Percentiles rank a stretch among this genome's conserved stretches.
Evolutionary conservation across 2,888 invertebrate genomes (phyloP).

Genomic region (Lottia gigantea): DNA sequence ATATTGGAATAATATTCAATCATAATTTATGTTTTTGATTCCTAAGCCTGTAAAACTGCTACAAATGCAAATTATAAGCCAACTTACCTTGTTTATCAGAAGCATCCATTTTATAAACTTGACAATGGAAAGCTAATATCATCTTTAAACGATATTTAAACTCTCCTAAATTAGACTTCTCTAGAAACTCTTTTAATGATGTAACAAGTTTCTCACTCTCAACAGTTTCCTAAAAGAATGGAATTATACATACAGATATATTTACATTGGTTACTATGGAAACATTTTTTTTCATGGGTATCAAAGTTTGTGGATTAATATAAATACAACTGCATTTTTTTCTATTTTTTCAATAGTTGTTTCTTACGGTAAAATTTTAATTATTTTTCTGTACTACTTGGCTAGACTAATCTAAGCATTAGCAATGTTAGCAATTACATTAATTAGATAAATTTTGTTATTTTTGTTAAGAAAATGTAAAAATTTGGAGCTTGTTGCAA

Average conservation of each 20-base stretch:
- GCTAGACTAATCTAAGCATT: neutral
- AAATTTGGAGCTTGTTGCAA: slow-evolving; percentile 5
- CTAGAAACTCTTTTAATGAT: slow-evolving; percentile 82
- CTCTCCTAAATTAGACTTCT: slow-evolving; percentile 85
- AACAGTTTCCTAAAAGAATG: slow-evolving; percentile 15
- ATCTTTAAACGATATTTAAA: slow-evolving; percentile 83
- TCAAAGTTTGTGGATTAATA: too few species aligned
- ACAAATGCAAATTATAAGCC: too few species aligned
- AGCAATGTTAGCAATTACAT: neutral
- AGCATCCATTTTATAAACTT: slow-evolving; percentile 75
- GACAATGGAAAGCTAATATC: slow-evolving; percentile 84
- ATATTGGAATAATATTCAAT: too few species aligned
- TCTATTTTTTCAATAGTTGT: too few species aligned
- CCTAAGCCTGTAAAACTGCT: too few species aligned
- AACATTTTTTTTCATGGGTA: neutral
- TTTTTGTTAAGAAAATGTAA: too few species aligned
- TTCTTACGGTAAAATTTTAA: too few species aligned
- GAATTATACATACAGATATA: neutral
- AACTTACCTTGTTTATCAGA: slow-evolving; percentile 69
- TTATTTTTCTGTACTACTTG: too few species aligned
- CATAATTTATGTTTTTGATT: too few species aligned
- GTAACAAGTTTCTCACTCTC: slow-evolving; percentile 23
- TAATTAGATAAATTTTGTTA: too few species aligned
- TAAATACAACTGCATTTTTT: too few species aligned
- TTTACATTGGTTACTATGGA: too few species aligned